A percentile compares a stretch with the other conserved stretches of the same genome.
phyloP scores from a whole-genome alignment of 92 coral and sea anemone genomes.

The Blastomussa wellsi region DNA sequence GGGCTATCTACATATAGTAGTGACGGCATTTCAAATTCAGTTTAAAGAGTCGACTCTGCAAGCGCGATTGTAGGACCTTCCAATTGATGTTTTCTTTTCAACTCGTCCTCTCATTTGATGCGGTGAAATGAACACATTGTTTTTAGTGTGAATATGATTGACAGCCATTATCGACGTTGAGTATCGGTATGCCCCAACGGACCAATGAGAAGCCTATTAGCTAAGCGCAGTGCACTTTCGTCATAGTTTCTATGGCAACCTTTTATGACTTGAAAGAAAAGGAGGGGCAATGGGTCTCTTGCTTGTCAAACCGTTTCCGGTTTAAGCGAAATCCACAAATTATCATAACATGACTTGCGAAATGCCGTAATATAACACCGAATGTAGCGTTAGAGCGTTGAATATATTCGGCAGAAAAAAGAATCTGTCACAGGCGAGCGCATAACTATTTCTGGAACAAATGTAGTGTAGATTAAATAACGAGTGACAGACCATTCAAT shows the following conservation, averaged over 20 bases:
- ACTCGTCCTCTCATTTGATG: conserved; percentile 56
- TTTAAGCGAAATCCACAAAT: conserved; percentile 36
- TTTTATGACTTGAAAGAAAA: conserved; percentile 23
- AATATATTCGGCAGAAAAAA: conserved; percentile 19
- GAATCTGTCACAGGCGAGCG: background rate
- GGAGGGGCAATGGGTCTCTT: conserved; percentile 58
- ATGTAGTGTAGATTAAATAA: background rate
- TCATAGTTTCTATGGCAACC: conserved; percentile 47
- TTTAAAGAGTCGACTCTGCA: conserved; percentile 13
- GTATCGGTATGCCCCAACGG: conserved; percentile 72
- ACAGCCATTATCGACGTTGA: conserved; percentile 59
- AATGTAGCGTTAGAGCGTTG: background rate
- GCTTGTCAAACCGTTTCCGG: conserved; percentile 83
- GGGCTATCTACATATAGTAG: conserved; percentile 79
- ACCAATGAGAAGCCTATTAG: conserved; percentile 59
- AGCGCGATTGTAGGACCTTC: background rate
- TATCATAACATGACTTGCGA: conserved; percentile 39
- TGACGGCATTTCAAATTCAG: conserved; percentile 72
- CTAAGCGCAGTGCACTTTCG: conserved; percentile 29
- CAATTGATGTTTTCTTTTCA: conserved; percentile 37
- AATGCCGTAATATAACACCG: conserved; percentile 29
- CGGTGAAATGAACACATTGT: conserved; percentile 64
- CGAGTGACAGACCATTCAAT: background rate
- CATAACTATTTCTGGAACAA: background rate
- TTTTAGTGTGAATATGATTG: conserved; percentile 78